These are phyloP conservation scores for Eudemis profundana DNA, from an alignment of 2,888 invertebrate genomes.

Conservation along the genomic window DNA sequence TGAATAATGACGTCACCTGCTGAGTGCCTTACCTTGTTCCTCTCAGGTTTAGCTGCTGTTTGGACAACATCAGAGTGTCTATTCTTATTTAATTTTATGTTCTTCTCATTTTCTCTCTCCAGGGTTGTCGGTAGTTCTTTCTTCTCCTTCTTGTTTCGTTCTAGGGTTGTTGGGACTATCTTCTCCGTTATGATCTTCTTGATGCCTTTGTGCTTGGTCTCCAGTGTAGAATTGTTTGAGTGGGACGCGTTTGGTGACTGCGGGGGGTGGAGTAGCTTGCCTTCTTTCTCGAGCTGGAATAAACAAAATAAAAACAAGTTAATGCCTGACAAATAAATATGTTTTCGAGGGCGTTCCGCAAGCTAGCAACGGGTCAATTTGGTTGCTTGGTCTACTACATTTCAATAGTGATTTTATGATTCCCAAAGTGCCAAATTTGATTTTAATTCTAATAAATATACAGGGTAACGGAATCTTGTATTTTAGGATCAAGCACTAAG, in stretches of 20 bases:
- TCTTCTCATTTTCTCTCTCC: constrained; percentile 82
- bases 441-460: too few species aligned
- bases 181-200: constrained; percentile 82
- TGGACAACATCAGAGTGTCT: constrained; percentile 70
- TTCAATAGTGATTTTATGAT: too few species aligned
- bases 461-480: too few species aligned
- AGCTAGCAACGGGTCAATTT: too few species aligned
- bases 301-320: constrained; percentile 51
- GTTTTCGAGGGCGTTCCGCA: too few species aligned
- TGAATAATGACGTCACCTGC: constrained; percentile 75
- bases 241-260: constrained; percentile 76
- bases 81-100: constrained; percentile 71
- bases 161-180: constrained; percentile 77
- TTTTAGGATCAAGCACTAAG: too few species aligned
- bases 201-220: constrained; percentile 81
- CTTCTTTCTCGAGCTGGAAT: constrained; percentile 82
- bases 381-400: too few species aligned
- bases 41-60: constrained; percentile 71
- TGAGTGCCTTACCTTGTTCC: constrained; percentile 72
- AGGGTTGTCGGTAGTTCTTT: constrained; percentile 70
- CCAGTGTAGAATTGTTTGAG: constrained; percentile 80
- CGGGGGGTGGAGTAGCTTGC: constrained; percentile 75
- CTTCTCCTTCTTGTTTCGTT: constrained; percentile 79
- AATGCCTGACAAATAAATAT: too few species aligned
- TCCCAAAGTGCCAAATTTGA: too few species aligned